phyloP scores from a whole-genome alignment of 2,888 invertebrate species.

The Zelleria hepariella region DNA sequence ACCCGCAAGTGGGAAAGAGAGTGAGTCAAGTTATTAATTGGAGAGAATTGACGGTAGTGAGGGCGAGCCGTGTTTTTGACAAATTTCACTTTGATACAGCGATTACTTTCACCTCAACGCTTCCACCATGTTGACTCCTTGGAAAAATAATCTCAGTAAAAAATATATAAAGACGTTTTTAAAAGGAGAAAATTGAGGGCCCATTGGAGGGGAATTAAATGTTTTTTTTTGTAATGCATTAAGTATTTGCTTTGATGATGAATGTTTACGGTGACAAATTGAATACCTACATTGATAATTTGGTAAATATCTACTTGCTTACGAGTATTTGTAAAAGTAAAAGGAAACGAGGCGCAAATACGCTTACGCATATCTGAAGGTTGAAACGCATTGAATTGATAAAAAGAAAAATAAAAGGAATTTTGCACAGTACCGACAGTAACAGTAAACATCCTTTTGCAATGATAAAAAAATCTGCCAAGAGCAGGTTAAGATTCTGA shows the following conservation, averaged over 20 bases:
- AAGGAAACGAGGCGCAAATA: background rate
- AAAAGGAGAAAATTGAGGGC: constrained; percentile 11
- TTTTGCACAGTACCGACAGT: no score
- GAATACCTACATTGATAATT: background rate
- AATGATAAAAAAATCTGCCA: no score
- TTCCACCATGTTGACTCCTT: constrained; percentile 26
- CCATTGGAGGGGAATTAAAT: background rate
- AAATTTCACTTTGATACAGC: constrained; percentile 70
- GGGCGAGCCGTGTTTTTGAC: constrained; percentile 66
- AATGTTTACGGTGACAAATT: background rate
- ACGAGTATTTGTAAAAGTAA: background rate
- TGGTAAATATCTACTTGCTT: background rate
- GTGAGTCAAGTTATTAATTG: constrained; percentile 60
- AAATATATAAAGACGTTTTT: constrained; percentile 23
- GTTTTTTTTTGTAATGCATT: background rate
- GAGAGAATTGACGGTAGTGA: constrained; percentile 69
- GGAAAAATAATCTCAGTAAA: constrained; percentile 31
- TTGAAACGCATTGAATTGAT: no score
- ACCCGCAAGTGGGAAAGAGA: constrained; percentile 28
- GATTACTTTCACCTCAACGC: constrained; percentile 67
- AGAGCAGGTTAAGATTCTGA: no score
- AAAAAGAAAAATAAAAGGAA: no score
- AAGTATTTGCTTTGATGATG: background rate
- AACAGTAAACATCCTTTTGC: no score
- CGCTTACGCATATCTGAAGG: no score